phyloP scores from a whole-genome alignment of 2,888 invertebrate genomes.

The Ypsolopha sequella region DNA sequence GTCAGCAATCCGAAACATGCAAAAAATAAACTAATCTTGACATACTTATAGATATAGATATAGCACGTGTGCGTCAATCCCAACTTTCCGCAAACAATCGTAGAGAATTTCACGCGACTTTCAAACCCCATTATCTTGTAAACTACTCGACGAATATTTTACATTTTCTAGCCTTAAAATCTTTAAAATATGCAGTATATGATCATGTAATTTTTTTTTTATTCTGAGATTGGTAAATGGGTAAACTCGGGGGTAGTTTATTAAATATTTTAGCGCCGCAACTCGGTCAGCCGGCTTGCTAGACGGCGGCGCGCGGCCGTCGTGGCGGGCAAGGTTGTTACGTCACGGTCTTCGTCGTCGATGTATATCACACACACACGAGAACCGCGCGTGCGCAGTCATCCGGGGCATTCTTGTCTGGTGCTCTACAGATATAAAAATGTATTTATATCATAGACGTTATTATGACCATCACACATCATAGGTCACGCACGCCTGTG shows the following conservation, averaged over 20 bases:
- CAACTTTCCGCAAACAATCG: too few relatives aligned
- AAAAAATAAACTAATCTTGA: too few relatives aligned
- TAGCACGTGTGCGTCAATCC: too few relatives aligned
- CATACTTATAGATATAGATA: too few relatives aligned
- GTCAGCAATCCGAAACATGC: too few relatives aligned
- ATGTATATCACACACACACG: conserved; percentile 13
- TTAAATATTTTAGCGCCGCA: conserved; percentile 17
- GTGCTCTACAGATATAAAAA: too few relatives aligned
- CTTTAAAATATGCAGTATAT: conserved; percentile 14
- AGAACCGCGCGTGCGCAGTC: conserved; percentile 7
- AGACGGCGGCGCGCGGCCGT: conserved; percentile 16
- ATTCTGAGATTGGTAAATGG: conserved; percentile 16
- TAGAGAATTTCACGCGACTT: neutral
- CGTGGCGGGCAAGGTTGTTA: conserved; percentile 33
- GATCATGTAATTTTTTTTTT: conserved; percentile 1
- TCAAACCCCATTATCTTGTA: neutral
- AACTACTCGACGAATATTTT: neutral
- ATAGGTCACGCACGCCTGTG: too few relatives aligned
- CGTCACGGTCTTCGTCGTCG: conserved; percentile 16
- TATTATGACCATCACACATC: too few relatives aligned
- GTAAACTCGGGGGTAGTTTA: conserved; percentile 17
- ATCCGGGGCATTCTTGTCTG: neutral
- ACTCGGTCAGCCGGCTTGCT: conserved; percentile 15
- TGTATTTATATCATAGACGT: too few relatives aligned
- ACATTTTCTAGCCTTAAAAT: conserved; percentile 15